A percentile compares a stretch with the other conserved stretches of the same genome.
Evolutionary conservation across 2,113 vertebrate genomes (phyloP).

Genomic region (Phodopus roborovskii): DNA sequence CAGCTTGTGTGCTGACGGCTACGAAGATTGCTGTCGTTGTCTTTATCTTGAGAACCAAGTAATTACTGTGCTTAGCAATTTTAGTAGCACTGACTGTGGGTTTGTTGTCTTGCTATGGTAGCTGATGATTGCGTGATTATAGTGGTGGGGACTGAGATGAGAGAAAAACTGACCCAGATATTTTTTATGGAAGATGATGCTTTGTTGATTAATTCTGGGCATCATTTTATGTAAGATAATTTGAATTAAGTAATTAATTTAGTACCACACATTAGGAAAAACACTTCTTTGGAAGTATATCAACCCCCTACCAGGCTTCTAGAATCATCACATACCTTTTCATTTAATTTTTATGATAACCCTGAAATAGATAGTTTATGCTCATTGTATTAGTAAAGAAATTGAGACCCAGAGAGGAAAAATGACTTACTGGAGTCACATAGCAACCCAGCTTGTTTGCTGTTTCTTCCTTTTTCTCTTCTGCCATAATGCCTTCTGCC

Average conservation of each 20-base stretch:
- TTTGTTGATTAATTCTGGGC: constrained; percentile 69
- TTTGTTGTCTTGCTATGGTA: constrained; percentile 62
- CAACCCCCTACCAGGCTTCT: not conserved
- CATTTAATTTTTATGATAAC: constrained; percentile 46
- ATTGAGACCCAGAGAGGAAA: not conserved
- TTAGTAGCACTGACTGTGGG: constrained; percentile 41
- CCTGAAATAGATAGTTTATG: constrained; percentile 50
- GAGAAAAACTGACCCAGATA: constrained; percentile 71
- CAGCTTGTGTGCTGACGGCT: constrained; percentile 44
- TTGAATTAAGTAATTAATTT: constrained; percentile 74
- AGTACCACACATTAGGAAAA: constrained; percentile 42
- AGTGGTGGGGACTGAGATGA: constrained; percentile 61
- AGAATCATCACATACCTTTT: constrained; percentile 40
- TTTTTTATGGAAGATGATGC: constrained; percentile 57
- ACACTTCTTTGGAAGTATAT: not conserved
- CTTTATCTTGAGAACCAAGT: constrained; percentile 63
- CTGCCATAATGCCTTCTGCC: not conserved
- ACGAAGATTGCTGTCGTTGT: constrained; percentile 52
- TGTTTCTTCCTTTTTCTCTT: not conserved
- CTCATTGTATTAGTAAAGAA: constrained; percentile 60
- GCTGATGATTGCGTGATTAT: constrained; percentile 71
- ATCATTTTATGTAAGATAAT: constrained; percentile 69
- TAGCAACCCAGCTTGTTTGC: not conserved
- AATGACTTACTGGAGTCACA: constrained; percentile 36
- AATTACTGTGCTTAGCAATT: constrained; percentile 66